Evolutionary conservation across 2,888 invertebrate species (phyloP).

Genomic region (Dromius quadrimaculatus): DNA sequence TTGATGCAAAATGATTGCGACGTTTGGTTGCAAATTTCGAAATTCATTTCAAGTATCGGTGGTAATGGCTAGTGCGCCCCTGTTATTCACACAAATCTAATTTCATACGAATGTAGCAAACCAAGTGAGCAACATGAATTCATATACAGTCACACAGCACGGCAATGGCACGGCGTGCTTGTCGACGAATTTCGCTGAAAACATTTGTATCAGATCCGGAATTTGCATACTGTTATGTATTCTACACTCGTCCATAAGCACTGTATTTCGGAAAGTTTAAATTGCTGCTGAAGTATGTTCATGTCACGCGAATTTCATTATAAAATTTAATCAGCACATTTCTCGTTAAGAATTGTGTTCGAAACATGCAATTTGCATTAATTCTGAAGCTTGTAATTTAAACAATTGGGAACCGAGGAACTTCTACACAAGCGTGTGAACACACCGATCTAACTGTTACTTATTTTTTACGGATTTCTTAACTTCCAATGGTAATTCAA

Average conservation of each 20-base stretch:
- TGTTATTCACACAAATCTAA: conserved; percentile 22
- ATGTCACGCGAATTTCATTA: conserved; percentile 42
- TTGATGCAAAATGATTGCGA: no score
- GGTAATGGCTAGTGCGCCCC: conserved; percentile 19
- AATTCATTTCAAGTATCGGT: no score
- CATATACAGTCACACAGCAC: conserved; percentile 1
- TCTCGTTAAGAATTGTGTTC: conserved; percentile 42
- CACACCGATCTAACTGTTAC: not conserved
- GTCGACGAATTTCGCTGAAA: conserved; percentile 37
- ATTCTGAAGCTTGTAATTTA: conserved; percentile 40
- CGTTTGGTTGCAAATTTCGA: no score
- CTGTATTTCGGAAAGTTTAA: conserved; percentile 37
- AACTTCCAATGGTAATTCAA: no score
- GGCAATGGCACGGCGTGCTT: not conserved
- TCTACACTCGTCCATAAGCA: conserved; percentile 40
- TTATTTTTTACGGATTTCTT: not conserved
- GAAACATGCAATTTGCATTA: conserved; percentile 39
- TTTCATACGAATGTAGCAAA: conserved; percentile 26
- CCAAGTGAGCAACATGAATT: conserved; percentile 29
- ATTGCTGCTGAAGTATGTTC: conserved; percentile 37
- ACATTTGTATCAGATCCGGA: conserved; percentile 37
- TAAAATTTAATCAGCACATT: conserved; percentile 41
- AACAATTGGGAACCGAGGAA: conserved; percentile 27
- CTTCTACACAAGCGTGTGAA: conserved; percentile 24
- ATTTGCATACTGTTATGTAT: conserved; percentile 40